Evolutionary conservation across 2,888 invertebrate genomes (phyloP).

Genomic region (Furcula furcula): DNA sequence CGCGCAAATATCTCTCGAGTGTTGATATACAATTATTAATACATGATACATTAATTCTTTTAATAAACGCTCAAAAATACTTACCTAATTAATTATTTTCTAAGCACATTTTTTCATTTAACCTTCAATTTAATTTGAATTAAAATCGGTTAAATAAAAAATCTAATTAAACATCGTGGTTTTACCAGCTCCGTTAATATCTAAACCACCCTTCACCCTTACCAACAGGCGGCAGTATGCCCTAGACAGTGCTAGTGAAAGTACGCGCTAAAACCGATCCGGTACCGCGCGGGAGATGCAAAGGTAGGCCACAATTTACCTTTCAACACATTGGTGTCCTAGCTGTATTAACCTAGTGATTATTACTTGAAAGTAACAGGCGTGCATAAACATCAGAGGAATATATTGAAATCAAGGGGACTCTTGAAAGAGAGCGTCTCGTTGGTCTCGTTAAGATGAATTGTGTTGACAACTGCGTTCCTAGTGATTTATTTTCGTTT

Average conservation of each 20-base stretch:
- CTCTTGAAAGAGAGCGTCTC: neutral
- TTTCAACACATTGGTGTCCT: too few species aligned
- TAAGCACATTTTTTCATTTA: too few species aligned
- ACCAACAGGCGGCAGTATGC: slow-evolving; percentile 57
- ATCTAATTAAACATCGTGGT: slow-evolving; percentile 11
- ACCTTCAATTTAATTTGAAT: too few species aligned
- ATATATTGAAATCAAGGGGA: too few species aligned
- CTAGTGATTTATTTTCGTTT: slow-evolving; percentile 7
- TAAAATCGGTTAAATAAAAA: too few species aligned
- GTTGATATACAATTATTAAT: too few species aligned
- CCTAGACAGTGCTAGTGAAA: slow-evolving; percentile 36
- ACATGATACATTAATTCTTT: too few species aligned
- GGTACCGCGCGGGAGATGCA: slow-evolving; percentile 44
- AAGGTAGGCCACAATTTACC: slow-evolving; percentile 41
- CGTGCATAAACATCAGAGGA: slow-evolving; percentile 2
- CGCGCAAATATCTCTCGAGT: too few species aligned
- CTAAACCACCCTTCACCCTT: slow-evolving; percentile 39
- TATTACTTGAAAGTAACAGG: slow-evolving; percentile 13
- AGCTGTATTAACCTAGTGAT: slow-evolving; percentile 2
- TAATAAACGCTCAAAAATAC: too few species aligned
- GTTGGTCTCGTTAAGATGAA: slow-evolving; percentile 19
- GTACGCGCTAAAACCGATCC: slow-evolving; percentile 30
- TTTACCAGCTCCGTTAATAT: slow-evolving; percentile 45
- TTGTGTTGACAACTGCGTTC: slow-evolving; percentile 9
- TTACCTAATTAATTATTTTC: too few species aligned